Base-by-base conservation (phyloP, 2,888 invertebrate genomes). In the Catocala nupta region DNA sequence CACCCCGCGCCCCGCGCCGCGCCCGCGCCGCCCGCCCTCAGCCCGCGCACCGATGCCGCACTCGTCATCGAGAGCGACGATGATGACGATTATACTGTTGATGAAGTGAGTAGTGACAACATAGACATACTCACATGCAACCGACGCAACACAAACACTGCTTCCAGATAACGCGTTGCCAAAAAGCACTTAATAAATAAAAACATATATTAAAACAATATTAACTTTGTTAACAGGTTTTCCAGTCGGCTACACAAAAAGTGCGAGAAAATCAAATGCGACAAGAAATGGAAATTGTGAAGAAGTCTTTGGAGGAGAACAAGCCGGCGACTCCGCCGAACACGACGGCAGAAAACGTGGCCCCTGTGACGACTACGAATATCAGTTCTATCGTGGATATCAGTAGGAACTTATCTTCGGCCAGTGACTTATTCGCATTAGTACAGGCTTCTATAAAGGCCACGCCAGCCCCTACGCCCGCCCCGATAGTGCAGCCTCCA, bases 71-170 rank as follows among this genome's bases (percentile, higher is more conserved):
- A 95, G 56, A 95, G 96, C 71, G 97, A 97, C 62, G 96, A 96
- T 69, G 96, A 96, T 70, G 97, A 97, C 63, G 97, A 97, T 81
- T 98, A 98, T 77, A 96, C 96, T n/a, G 97, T 96, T 69, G 97
- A 97, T 74, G 98, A 98, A 85, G 97, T 93, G n/a, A 2, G 51
- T 44, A 0, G 3, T 25, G 4, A 3, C 25, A 4, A 25, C 25
- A 25, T 25, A 25, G 3, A 25, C 1, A 25, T 25, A 4, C 25
- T 39, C 36, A 39, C 36, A 9, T 9, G 36, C 36, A 7, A 39
- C 9, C 36, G n/a, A n/a, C n/a, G n/a, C n/a, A n/a, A n/a, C n/a
- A n/a, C n/a, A n/a, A n/a, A n/a, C n/a, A n/a, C n/a, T n/a, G n/a
- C n/a, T n/a, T n/a, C n/a, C n/a, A n/a, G n/a, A n/a, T n/a, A n/a